Conservation (phyloP, 2,888 invertebrate genomes). For the Andrena praecox region DNA sequence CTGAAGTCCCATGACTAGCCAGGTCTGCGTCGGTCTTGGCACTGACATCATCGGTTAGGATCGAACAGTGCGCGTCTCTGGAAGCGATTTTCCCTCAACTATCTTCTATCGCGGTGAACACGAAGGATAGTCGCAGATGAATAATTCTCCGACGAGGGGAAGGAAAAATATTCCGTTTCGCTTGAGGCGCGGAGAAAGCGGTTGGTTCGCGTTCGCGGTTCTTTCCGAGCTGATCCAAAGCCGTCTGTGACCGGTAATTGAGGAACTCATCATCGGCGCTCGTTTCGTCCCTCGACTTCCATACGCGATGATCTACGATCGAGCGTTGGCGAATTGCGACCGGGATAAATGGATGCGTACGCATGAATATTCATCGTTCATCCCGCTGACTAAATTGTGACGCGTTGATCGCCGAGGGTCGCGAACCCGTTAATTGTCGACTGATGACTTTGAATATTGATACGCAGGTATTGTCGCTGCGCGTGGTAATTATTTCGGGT, state of each 20-base stretch:
- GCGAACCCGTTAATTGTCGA: conserved; percentile 48
- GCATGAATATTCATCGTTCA: conserved; percentile 63
- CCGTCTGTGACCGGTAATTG: conserved; percentile 60
- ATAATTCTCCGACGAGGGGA: conserved; percentile 60
- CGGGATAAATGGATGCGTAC: conserved; percentile 45
- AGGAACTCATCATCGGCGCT: conserved; percentile 45
- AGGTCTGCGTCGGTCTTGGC: conserved; percentile 45
- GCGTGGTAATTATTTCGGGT: conserved; percentile 15
- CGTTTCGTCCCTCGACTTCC: conserved; percentile 36
- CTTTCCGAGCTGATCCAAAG: conserved; percentile 48
- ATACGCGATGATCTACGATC: conserved; percentile 58
- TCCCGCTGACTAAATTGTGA: conserved; percentile 53
- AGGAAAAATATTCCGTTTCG: conserved; percentile 74
- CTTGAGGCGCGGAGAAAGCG: conserved; percentile 75
- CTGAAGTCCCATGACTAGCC: conserved; percentile 26
- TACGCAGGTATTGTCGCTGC: conserved; percentile 4
- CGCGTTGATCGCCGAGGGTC: conserved; percentile 56
- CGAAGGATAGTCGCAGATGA: conserved; percentile 54
- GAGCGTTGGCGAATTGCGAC: conserved; percentile 47
- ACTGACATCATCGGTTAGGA: conserved; percentile 31
- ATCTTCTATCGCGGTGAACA: conserved; percentile 10
- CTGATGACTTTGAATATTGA: conserved; percentile 48
- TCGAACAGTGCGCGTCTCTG: conserved; percentile 10
- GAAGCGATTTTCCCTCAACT: not conserved
- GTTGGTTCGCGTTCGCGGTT: conserved; percentile 30